Conservation (phyloP, 2,113 vertebrate genomes). For the Cathartes aura region DNA sequence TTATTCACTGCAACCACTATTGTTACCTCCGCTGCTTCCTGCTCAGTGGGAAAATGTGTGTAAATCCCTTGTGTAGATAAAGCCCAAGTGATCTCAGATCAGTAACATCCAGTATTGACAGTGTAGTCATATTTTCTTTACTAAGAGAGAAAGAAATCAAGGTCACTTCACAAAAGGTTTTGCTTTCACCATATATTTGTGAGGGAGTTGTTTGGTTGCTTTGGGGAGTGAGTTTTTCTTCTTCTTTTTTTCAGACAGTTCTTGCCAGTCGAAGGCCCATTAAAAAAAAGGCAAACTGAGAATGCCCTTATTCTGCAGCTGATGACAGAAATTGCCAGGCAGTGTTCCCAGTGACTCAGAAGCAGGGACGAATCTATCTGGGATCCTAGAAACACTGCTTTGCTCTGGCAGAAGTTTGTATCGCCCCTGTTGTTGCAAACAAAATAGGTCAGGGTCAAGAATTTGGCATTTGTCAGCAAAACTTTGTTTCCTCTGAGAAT, state of each 20-base stretch:
- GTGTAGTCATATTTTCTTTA: background rate
- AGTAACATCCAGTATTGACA: background rate
- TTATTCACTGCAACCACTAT: background rate
- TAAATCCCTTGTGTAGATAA: background rate
- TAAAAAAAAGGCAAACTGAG: background rate
- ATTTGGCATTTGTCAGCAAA: background rate
- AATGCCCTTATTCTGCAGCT: background rate
- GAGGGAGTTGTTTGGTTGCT: background rate
- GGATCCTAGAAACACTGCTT: background rate
- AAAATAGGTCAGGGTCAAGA: slow-evolving; percentile 12
- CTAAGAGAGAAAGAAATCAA: background rate
- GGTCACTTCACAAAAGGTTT: background rate
- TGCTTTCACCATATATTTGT: background rate
- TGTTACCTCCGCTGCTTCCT: background rate
- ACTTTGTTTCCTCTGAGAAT: slow-evolving; percentile 12
- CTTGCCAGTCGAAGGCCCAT: background rate
- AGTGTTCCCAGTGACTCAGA: background rate
- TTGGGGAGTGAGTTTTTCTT: background rate
- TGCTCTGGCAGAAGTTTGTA: background rate
- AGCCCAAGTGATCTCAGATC: background rate
- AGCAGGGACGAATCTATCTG: background rate
- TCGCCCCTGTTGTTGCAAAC: background rate
- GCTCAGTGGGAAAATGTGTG: background rate
- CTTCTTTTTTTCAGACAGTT: background rate
- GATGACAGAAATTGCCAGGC: background rate